A percentile compares a stretch with the other conserved stretches of the same genome.
phyloP scores from a whole-genome alignment of 2,888 invertebrate genomes.

The Flabesymbios commensalis region DNA sequence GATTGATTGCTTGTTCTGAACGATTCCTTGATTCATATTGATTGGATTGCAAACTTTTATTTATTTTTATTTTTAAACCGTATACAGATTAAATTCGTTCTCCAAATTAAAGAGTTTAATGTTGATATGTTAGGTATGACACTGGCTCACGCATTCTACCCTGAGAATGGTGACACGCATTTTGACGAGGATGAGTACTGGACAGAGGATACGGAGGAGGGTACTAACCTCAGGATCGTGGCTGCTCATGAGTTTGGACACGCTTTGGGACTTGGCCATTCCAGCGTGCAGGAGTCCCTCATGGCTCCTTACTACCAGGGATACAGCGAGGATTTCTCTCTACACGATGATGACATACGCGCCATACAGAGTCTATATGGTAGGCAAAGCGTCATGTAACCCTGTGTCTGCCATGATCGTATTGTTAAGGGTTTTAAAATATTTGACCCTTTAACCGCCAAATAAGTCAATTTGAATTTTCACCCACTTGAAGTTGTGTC shows the following conservation, averaged over 20 bases:
- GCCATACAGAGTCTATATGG: constrained; percentile 57
- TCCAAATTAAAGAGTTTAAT: too few relatives aligned
- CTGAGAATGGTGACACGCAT: constrained; percentile 57
- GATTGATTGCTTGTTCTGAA: too few relatives aligned
- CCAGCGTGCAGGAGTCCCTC: constrained; percentile 46
- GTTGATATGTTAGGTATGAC: constrained; percentile 43
- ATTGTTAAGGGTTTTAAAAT: too few relatives aligned
- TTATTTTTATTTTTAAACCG: too few relatives aligned
- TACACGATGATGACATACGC: constrained; percentile 51
- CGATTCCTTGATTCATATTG: too few relatives aligned
- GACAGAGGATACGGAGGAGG: constrained; percentile 43
- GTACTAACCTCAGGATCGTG: constrained; percentile 52
- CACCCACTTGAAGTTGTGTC: too few relatives aligned
- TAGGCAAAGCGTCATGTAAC: constrained; percentile 27
- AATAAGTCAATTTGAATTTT: too few relatives aligned
- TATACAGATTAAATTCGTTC: too few relatives aligned
- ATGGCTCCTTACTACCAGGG: constrained; percentile 59
- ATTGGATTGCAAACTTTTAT: too few relatives aligned
- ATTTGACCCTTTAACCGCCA: too few relatives aligned
- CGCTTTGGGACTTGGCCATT: constrained; percentile 59
- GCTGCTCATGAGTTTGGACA: constrained; percentile 61
- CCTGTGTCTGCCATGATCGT: too few relatives aligned
- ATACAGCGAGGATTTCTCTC: constrained; percentile 50
- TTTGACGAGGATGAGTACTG: constrained; percentile 59
- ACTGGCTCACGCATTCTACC: constrained; percentile 59